phyloP scores from a whole-genome alignment of 2,113 vertebrate species.

The Sterna hirundo region DNA sequence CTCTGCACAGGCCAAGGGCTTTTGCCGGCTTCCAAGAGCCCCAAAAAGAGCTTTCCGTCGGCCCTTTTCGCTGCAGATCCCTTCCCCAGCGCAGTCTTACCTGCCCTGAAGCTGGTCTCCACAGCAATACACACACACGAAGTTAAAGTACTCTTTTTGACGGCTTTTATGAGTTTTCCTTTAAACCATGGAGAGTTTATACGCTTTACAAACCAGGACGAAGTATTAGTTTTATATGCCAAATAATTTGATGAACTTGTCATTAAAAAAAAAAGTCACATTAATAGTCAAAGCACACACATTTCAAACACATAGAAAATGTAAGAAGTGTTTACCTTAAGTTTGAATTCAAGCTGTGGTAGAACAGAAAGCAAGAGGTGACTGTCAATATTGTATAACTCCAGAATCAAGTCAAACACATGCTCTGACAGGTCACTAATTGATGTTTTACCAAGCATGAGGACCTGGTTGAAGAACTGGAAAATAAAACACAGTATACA shows the following conservation, averaged over 20 bases:
- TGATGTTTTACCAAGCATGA: conserved; percentile 98
- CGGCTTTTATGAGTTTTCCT: not conserved
- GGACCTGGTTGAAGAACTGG: conserved; percentile 99
- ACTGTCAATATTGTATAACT: conserved; percentile 98
- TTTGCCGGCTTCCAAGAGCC: too few relatives aligned
- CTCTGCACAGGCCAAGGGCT: too few relatives aligned
- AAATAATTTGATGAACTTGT: not conserved
- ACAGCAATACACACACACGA: not conserved
- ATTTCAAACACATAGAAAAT: not conserved
- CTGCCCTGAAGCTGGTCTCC: too few relatives aligned
- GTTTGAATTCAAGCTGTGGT: conserved; percentile 97
- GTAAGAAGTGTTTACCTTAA: conserved; percentile 83
- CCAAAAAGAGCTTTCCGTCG: too few relatives aligned
- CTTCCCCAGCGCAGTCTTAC: too few relatives aligned
- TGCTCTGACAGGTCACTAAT: conserved; percentile 98
- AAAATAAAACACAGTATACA: conserved; percentile 11
- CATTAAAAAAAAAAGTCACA: not conserved
- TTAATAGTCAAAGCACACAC: not conserved
- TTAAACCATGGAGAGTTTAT: not conserved
- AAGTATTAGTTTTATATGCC: not conserved
- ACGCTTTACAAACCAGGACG: not conserved
- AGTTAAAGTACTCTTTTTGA: not conserved
- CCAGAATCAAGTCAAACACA: conserved; percentile 97
- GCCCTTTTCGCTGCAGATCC: too few relatives aligned
- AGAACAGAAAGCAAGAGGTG: conserved; percentile 97